A percentile compares a stretch with the other conserved stretches of the same genome.
These are phyloP conservation scores for Lytechinus pictus DNA, from an alignment of 35 echinoderm and acorn worm species.

Conservation along the genomic window DNA sequence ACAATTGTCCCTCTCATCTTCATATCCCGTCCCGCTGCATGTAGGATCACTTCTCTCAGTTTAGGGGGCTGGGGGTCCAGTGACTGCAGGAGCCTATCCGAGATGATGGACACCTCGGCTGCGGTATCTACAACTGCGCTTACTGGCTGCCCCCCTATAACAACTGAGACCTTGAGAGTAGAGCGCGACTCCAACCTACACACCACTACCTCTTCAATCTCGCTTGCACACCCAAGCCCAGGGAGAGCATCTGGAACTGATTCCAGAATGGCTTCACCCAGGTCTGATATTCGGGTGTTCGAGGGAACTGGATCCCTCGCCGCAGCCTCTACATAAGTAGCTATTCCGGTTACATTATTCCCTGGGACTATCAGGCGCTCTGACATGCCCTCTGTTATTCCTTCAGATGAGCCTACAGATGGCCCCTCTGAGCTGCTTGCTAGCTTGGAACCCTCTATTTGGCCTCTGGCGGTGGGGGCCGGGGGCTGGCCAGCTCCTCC, in stretches of 20 bases:
- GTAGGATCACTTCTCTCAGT: background rate
- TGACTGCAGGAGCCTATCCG: constrained; percentile 1
- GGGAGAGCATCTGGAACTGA: background rate
- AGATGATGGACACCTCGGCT: constrained; percentile 58
- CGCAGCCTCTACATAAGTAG: too few species aligned
- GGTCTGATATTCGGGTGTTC: background rate
- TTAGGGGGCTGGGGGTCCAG: constrained; percentile 28
- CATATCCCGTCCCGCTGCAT: constrained; percentile 53
- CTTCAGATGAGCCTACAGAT: too few species aligned
- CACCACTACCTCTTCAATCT: background rate
- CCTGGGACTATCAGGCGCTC: too few species aligned
- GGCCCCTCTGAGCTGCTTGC: too few species aligned
- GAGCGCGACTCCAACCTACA: background rate
- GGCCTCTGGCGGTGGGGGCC: too few species aligned
- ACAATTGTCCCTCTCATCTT: constrained; percentile 45
- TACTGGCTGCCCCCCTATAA: background rate
- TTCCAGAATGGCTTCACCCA: background rate
- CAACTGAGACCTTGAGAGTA: background rate
- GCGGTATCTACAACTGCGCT: constrained; percentile 49
- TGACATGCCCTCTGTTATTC: too few species aligned
- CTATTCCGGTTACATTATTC: too few species aligned
- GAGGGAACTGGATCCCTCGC: background rate
- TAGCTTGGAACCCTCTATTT: too few species aligned
- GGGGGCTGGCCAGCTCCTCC: too few species aligned
- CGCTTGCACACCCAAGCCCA: background rate